These are phyloP conservation scores for Rattus norvegicus DNA, from an alignment of 2,113 vertebrate genomes.

Conservation along the genomic window GRCr8 NC_086028.1:61837501-61838000, in stretches of 20 bases:
- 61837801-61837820: neutral
- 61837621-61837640: slow-evolving; percentile 85
- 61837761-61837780: slow-evolving; percentile 78
- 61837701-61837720: slow-evolving; percentile 96
- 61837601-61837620: slow-evolving; percentile 92
- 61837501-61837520: slow-evolving; percentile 49
- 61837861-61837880: slow-evolving; percentile 50
- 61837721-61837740: slow-evolving; percentile 92
- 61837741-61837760: slow-evolving; percentile 89
- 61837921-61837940: slow-evolving; percentile 75
- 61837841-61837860: slow-evolving; percentile 4
- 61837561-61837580: slow-evolving; percentile 68
- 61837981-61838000: slow-evolving; percentile 77
- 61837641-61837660: slow-evolving; percentile 86
- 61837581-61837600: slow-evolving; percentile 63
- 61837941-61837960: slow-evolving; percentile 76
- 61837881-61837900: slow-evolving; percentile 25
- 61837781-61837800: slow-evolving; percentile 68
- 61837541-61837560: slow-evolving; percentile 49
- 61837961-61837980: slow-evolving; percentile 74
- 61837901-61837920: slow-evolving; percentile 80
- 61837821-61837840: neutral
- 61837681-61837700: slow-evolving; percentile 92
- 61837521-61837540: slow-evolving; percentile 66
- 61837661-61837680: slow-evolving; percentile 92